Evolutionary conservation across 2,797 vertebrate species (phyloP), one percentile per base, ranked within the genome.

Genomic region (Malurus splendens): DNA sequence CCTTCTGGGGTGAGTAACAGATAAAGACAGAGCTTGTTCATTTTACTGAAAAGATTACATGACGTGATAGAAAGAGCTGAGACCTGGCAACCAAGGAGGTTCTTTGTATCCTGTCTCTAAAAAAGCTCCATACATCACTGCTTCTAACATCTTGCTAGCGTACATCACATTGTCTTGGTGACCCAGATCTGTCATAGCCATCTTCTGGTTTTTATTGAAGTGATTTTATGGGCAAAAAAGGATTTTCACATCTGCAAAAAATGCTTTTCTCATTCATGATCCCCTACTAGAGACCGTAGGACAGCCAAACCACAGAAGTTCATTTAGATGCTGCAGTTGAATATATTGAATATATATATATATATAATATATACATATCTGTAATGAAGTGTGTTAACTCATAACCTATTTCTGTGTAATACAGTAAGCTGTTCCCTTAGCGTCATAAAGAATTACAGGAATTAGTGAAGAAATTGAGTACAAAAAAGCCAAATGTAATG

Each of bases 171-270:
- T 88, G 81, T 87, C 76, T 89, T 78, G 78, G 66, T 93, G 88
- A 92, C 94, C 86, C 54, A 93, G 76, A 91, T 93, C 88, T 92
- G 91, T 85, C 91, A 82, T 6, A 80, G 41, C 51, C 66, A 70
- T 72, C 66, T 89, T 82, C 77, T 85, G 30, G 0, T 39, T 89
- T 65, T 72, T 59, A 64, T 15, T 83, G 82, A 66, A 72, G 42
- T 20, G 55, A 60, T 70, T 90, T 83, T 72, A 81, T 12, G 50
- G 79, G 45, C 12, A 81, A 83, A 80, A 83, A 72, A 36, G 30
- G 54, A 56, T 59, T 81, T 91, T 81, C 38, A 66, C 42, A 85
- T 92, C 38, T 56, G 76, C 41, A 86, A 73, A 77, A 91, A 70
- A 52, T 60, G 28, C 45, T 92, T 56, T 50, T 25, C n/a, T 80